These are phyloP conservation scores for Tokudaia tokunoshimensis DNA, from an alignment of 2,797 vertebrate species.

Conservation along the genomic window DNA sequence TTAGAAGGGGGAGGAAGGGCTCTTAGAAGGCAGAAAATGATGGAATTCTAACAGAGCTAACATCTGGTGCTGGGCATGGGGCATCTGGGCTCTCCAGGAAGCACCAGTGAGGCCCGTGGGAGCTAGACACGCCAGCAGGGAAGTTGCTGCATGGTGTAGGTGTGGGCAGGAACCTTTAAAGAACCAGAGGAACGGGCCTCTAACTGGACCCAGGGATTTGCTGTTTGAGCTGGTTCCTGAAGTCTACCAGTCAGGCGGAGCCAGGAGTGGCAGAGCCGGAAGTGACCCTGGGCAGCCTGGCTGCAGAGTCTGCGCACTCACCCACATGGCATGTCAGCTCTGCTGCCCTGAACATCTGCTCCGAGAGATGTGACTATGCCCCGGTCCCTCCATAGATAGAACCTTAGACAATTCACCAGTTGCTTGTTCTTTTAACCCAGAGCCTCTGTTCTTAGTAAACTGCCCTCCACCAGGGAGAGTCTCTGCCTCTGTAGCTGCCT, in stretches of 20 bases:
- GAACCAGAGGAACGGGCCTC: not conserved
- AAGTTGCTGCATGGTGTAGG: not conserved
- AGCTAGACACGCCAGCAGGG: not conserved
- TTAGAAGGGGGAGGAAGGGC: not conserved
- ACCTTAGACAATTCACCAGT: not conserved
- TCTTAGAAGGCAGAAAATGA: not conserved
- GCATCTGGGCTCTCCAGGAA: not conserved
- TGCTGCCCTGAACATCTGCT: not conserved
- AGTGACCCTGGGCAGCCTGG: not conserved
- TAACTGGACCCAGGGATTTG: not conserved
- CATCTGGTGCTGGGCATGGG: not conserved
- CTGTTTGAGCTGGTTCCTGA: constrained; percentile 12
- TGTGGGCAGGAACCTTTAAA: not conserved
- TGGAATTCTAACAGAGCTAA: not conserved
- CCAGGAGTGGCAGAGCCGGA: not conserved
- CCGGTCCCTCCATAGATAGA: not conserved
- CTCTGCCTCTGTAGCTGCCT: not conserved
- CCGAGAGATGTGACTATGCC: not conserved
- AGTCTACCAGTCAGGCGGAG: not conserved
- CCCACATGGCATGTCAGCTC: not conserved
- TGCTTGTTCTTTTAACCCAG: not conserved
- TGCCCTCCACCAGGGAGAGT: not conserved
- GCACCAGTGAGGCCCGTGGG: not conserved
- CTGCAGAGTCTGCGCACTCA: not conserved
- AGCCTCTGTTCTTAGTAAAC: not conserved